These are phyloP conservation scores for Drosophila vallismaia DNA, from an alignment of 2,888 invertebrate species.

Conservation along the genomic window DNA sequence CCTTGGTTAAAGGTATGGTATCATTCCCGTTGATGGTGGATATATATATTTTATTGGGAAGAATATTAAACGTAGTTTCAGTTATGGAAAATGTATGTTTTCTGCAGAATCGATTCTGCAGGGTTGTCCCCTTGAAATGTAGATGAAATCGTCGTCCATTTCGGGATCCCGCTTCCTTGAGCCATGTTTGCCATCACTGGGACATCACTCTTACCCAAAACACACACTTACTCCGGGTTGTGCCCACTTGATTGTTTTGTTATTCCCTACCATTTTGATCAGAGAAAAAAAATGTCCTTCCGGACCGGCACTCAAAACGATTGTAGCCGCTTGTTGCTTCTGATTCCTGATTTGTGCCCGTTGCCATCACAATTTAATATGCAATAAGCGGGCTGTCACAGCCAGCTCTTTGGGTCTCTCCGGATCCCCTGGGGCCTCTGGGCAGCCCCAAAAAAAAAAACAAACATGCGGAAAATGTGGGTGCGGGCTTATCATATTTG, in stretches of 20 bases:
- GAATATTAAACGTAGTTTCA: not conserved
- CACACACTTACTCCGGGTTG: slow-evolving; percentile 3
- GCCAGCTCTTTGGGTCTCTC: slow-evolving; percentile 40
- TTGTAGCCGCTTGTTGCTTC: slow-evolving; percentile 52
- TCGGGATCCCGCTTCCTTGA: not conserved
- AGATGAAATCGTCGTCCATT: not conserved
- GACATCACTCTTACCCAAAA: slow-evolving; percentile 22
- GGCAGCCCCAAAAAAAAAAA: slow-evolving; percentile 5
- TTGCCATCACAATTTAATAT: slow-evolving; percentile 64
- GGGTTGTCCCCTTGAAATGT: too few relatives aligned
- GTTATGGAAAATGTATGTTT: not conserved
- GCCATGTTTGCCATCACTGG: slow-evolving; percentile 25
- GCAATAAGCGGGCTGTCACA: slow-evolving; percentile 74
- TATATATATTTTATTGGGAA: not conserved
- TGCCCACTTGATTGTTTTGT: slow-evolving; percentile 30
- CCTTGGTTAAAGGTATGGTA: slow-evolving; percentile 15
- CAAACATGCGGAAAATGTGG: slow-evolving; percentile 30
- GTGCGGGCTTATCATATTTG: slow-evolving; percentile 23
- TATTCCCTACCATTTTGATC: slow-evolving; percentile 14
- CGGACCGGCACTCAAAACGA: slow-evolving; percentile 51
- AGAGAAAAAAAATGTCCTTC: slow-evolving; percentile 51
- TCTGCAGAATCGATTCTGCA: too few relatives aligned
- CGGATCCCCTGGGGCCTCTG: slow-evolving; percentile 6
- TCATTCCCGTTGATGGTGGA: slow-evolving; percentile 2
- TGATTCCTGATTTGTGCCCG: slow-evolving; percentile 25